A percentile compares a stretch with the other conserved stretches of the same genome.
Evolutionary conservation across 2,888 invertebrate genomes (phyloP).

Genomic region (Geotrupes spiniger): DNA sequence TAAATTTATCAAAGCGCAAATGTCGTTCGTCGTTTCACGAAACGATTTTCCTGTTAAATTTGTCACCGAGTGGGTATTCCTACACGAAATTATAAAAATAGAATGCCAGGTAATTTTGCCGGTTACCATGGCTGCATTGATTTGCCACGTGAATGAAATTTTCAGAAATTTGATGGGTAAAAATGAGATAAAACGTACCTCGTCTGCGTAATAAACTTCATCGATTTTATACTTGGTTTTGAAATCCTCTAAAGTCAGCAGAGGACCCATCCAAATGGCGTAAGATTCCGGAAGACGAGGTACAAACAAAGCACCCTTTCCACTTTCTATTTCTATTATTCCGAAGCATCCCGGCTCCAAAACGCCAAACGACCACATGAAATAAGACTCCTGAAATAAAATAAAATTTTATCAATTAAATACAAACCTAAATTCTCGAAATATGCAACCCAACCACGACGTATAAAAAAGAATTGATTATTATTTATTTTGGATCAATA

Average conservation of each 20-base stretch:
- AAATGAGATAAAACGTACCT: constrained; percentile 54
- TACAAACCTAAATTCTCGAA: no score
- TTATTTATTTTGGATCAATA: no score
- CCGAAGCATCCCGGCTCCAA: constrained; percentile 90
- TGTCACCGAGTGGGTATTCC: no score
- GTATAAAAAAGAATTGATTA: no score
- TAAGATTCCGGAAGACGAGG: constrained; percentile 83
- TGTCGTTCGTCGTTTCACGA: no score
- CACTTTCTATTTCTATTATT: constrained; percentile 70
- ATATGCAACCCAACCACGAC: no score
- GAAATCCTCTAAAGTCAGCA: constrained; percentile 70
- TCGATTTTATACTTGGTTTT: constrained; percentile 78
- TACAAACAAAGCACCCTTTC: constrained; percentile 75
- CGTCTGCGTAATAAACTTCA: constrained; percentile 74
- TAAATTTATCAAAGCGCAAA: no score
- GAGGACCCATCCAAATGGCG: constrained; percentile 91
- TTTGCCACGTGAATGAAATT: background rate
- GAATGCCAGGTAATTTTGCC: background rate
- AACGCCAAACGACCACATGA: constrained; percentile 95
- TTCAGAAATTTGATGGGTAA: background rate
- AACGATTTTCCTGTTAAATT: no score
- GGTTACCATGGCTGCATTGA: constrained; percentile 5
- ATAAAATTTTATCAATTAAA: no score
- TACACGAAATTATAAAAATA: constrained; percentile 1
- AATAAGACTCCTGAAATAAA: constrained; percentile 82